Base-by-base conservation (phyloP, 2,113 vertebrate genomes). In the Corythaeola cristata region DNA sequence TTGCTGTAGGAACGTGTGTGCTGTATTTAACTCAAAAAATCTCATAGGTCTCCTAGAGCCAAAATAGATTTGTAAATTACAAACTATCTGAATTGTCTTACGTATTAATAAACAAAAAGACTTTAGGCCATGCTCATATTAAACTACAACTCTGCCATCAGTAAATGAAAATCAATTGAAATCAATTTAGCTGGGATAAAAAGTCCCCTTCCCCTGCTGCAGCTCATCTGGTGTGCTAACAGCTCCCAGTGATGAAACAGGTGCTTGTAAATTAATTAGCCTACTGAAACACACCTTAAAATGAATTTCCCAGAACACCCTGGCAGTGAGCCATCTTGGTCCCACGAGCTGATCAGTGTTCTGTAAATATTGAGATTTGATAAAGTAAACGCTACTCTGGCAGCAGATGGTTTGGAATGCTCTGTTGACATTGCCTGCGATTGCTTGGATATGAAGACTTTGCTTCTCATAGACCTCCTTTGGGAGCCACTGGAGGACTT, bases 291-390 rank as follows among this genome's bases (percentile, higher is more conserved):
- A 98, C 98, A 99, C 98, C 98, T 99, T 98, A 97, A 98, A 98
- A 98, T 97, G 98, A 97, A 97, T 97, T 98, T 98, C 98, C 98
- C 97, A 98, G 97, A 97, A 98, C 95, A 96, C 97, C 92, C 98
- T 98, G 98, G 99, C 98, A 99, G 97, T 67, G 88, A 98, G 98
- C 98, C 98, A 99, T 98, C 94, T 96, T 98, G 97, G 98, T 98
- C 98, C 98, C 97, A 97, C 67, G 98, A 98, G 98, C 98, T 98
- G 98, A 98, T 98, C 99, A 99, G 98, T 97, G 98, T 98, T 99
- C 98, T 98, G 99, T 98, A 99, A 99, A 99, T 99, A 99, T 98
- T 99, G 98, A 99, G 98, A 98, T 98, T 98, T 98, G 98, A 99
- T 98, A 98, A 99, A 98, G 98, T 99, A 98, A 98, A 99, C 92